Evolutionary conservation across 2,797 vertebrate genomes (phyloP), one percentile per base, ranked within the genome.

Genomic region (Thaleichthys pacificus): DNA sequence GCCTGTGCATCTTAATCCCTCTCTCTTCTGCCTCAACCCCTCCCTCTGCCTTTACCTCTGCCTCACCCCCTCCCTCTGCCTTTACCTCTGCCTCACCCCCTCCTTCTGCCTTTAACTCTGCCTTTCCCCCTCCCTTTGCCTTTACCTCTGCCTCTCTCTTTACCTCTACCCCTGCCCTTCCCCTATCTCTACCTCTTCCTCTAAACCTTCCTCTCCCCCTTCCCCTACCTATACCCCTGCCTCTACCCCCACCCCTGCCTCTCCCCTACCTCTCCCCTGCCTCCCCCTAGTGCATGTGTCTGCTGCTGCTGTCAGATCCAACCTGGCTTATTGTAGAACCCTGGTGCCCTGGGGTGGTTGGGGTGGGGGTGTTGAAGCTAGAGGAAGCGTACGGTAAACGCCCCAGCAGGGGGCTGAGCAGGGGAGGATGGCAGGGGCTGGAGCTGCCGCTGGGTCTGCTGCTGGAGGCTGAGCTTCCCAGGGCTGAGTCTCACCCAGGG

Each of bases 401-500:
- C 19, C 11, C 58, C 38, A 22, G 47, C 17, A 42, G 47, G 67
- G 4, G 49, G 21, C 21, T 38, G 61, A 26, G 32, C 19, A 51
- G 0, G 26, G n/a, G 12, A 42, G 61, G 5, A 62, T 28, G 62
- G 30, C 9, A 21, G 32, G n/a, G 32, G 32, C 17, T 32, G 19
- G 30, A 19, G 28, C 12, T 9, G 22, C 28, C 42, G 11, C 42
- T 32, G 24, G 22, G 11, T 21, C 12, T 9, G 22, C 42, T 14
- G 42, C 42, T 47, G 12, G 42, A 47, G 9, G 42, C 42, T 47
- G 19, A 30, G 32, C 12, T n/a, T 35, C 38, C 28, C 28, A 63
- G 61, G 30, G 61, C 38, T 66, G 11, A 24, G 35, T 66, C 64
- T 47, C 38, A 47, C 69, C 64, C 70, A 19, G 69, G 74, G 3